Base-by-base conservation (phyloP, 2,113 vertebrate genomes). In the Esox niger region DNA sequence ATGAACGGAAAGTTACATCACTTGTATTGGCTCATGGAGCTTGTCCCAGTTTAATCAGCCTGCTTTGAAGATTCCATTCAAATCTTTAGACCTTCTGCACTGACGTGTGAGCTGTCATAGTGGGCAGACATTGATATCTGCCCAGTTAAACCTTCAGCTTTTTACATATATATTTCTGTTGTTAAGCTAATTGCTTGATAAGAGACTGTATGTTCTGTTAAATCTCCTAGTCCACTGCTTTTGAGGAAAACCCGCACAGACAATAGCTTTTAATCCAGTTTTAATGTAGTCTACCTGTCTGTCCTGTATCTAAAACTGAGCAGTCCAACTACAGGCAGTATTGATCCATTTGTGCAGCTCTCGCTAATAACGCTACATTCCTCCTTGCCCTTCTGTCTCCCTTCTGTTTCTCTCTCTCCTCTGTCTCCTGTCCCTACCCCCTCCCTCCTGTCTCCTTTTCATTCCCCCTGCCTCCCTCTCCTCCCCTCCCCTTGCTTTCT, bases 241-340 rank as follows among this genome's bases (percentile, higher is more conserved):
- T n/a, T 43, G 38, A 43, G 38, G 38, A 4, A 15, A 43, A 43
- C 15, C 38, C 38, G 17, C 38, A 43, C 38, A 43, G 49, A 46
- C 43, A 63, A 4, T 30, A 20, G 63, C 60, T 8, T 62, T 66
- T 8, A 13, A 27, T 71, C 54, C 27, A 4, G 10, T 60, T 59
- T 71, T 30, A 69, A 66, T 61, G 21, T 11, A 59, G 9, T 29
- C 38, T 15, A 0, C 23, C 64, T 73, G 32, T 56, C 66, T 35
- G 63, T 63, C 64, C 75, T 58, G 69, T 71, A 38, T 57, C 15
- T 29, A 56, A 62, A 62, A 73, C 58, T 38, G 60, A 52, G 52
- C 69, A 27, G 27, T 7, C 54, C 56, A 38, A 56, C 55, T 57
- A 60, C 70, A 1, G 70, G 64, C 73, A n/a, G 15, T 26, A 77